These are phyloP conservation scores for Pterocles burchelli DNA, from an alignment of 2,113 vertebrate species.

Conservation along the genomic window DNA sequence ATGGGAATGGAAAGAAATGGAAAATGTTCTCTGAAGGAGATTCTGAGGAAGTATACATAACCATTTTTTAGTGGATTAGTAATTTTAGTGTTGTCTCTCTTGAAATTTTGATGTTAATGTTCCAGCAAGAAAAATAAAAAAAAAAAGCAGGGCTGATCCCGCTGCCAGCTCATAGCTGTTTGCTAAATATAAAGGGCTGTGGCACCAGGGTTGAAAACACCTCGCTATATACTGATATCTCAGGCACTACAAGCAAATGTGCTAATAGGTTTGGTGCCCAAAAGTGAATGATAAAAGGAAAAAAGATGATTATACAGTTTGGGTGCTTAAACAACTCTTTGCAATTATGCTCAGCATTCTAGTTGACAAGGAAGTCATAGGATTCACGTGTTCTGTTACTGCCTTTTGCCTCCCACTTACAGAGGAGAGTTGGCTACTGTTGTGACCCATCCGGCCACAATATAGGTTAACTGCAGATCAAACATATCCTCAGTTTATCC, in stretches of 20 bases:
- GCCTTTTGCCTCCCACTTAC: background rate
- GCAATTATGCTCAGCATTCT: accelerated
- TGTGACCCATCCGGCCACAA: background rate
- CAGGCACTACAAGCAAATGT: background rate
- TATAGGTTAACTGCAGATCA: background rate
- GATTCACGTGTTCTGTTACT: background rate
- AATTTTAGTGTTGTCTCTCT: background rate
- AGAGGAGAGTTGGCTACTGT: background rate
- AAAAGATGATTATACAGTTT: background rate
- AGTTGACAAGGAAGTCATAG: background rate
- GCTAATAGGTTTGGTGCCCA: background rate
- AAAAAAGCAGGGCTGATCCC: background rate
- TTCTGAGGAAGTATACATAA: background rate
- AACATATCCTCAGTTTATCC: background rate
- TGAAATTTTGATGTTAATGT: background rate
- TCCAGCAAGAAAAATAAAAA: background rate
- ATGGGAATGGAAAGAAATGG: background rate
- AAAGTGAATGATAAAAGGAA: background rate
- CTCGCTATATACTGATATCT: background rate
- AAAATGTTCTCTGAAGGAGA: background rate
- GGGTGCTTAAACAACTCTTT: background rate
- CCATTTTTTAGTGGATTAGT: background rate
- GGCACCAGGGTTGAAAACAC: background rate
- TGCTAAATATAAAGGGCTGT: background rate
- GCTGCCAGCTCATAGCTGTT: background rate